Evolutionary conservation across 2,113 vertebrate species (phyloP).

Genomic region (Alethe diademata): DNA sequence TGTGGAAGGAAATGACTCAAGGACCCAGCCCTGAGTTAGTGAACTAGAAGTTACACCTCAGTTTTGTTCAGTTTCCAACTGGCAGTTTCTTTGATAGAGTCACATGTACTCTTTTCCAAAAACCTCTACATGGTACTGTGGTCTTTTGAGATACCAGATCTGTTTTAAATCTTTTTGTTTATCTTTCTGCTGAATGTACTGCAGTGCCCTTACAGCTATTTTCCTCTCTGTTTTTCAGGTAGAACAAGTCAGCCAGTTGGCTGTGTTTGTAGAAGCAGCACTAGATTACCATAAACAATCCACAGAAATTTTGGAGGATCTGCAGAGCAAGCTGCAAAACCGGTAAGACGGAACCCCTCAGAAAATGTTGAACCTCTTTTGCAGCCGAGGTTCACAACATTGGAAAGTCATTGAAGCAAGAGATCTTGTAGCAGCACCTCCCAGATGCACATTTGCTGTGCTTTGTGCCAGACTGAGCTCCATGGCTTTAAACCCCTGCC

Average conservation of each 20-base stretch:
- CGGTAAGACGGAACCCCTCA: conserved; percentile 70
- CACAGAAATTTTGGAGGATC: conserved; percentile 85
- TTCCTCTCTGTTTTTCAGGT: conserved; percentile 73
- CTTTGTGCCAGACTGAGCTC: not conserved
- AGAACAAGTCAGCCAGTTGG: conserved; percentile 91
- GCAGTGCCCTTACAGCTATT: not conserved
- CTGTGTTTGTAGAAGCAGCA: conserved; percentile 84
- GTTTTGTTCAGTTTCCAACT: conserved; percentile 38
- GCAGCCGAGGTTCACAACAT: not conserved
- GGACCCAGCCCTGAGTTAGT: conserved; percentile 10
- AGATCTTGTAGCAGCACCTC: conserved; percentile 4
- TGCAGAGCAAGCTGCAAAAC: conserved; percentile 81
- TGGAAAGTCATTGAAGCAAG: not conserved
- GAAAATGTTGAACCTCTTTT: not conserved
- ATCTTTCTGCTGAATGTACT: not conserved
- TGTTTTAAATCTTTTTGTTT: conserved; percentile 23
- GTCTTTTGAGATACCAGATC: conserved; percentile 4
- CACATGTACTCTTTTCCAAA: not conserved
- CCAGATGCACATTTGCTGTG: not conserved
- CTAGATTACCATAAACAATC: conserved; percentile 88
- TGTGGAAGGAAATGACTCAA: conserved; percentile 48
- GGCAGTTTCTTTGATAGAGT: not conserved
- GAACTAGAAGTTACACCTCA: conserved; percentile 37
- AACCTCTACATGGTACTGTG: not conserved
- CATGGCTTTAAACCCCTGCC: not conserved